A percentile compares a stretch with the other conserved stretches of the same genome.
phyloP scores from a whole-genome alignment of 2,888 invertebrate genomes.

The Nasonovia ribisnigri region DNA sequence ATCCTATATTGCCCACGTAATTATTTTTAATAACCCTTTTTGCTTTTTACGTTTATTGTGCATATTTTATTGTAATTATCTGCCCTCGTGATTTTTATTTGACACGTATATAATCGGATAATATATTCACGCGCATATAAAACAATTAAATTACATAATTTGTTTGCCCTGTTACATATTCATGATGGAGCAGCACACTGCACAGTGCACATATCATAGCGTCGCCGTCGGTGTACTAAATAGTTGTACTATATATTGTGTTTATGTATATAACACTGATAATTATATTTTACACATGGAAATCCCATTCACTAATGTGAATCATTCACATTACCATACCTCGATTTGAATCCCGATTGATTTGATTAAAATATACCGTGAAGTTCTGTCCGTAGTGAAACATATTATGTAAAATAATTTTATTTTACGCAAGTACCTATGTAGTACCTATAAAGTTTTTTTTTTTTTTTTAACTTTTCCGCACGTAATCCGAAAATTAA shows the following conservation, averaged over 20 bases:
- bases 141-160: constrained; percentile 44
- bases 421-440: not conserved
- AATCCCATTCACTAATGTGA: too few species aligned
- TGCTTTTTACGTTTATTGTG: constrained; percentile 27
- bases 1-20: not conserved
- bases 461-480: not conserved
- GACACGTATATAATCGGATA: constrained; percentile 4
- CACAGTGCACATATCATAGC: not conserved
- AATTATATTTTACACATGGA: constrained; percentile 8
- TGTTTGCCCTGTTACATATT: constrained; percentile 19
- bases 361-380: not conserved
- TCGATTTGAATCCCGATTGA: not conserved
- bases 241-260: not conserved
- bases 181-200: not conserved
- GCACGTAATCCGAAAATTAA: not conserved
- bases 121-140: constrained; percentile 43
- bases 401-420: not conserved
- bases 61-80: constrained; percentile 26
- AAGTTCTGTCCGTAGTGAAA: not conserved
- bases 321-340: constrained; percentile 6
- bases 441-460: not conserved
- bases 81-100: constrained; percentile 9
- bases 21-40: constrained; percentile 39
- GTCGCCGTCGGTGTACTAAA: not conserved
- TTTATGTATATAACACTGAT: not conserved